phyloP scores from a whole-genome alignment of 2,888 invertebrate genomes.

The Sesia bembeciformis region DNA sequence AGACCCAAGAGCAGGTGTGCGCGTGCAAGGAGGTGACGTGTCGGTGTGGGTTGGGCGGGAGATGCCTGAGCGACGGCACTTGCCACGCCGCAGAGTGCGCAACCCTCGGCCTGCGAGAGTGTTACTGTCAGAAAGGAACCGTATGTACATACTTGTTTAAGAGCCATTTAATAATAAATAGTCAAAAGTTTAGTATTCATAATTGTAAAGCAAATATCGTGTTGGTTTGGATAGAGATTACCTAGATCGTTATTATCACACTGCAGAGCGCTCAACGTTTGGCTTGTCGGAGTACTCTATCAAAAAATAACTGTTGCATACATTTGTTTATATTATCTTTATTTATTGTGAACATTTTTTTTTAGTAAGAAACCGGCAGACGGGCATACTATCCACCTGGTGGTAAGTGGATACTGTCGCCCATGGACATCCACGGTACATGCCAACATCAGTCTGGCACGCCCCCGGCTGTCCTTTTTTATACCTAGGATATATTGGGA shows the following conservation, averaged over 20 bases:
- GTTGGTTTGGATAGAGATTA: neutral
- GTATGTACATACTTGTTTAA: neutral
- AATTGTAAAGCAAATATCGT: neutral
- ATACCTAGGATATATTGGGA: too few species aligned
- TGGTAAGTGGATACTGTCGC: too few species aligned
- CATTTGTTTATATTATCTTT: too few species aligned
- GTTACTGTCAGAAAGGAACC: conserved; percentile 33
- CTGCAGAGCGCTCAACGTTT: too few species aligned
- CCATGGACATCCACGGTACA: too few species aligned
- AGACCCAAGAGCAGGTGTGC: conserved; percentile 37
- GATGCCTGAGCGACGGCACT: conserved; percentile 42
- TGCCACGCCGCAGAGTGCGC: conserved; percentile 70
- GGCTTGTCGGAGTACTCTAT: too few species aligned
- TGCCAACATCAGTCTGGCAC: too few species aligned
- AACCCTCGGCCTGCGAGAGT: conserved; percentile 52
- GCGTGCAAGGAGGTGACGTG: conserved; percentile 23
- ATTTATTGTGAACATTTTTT: too few species aligned
- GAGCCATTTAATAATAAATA: neutral
- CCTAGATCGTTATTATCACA: neutral
- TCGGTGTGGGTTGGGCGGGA: conserved; percentile 58
- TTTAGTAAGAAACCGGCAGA: too few species aligned
- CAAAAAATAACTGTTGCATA: too few species aligned
- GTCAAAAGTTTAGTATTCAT: neutral
- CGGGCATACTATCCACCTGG: too few species aligned
- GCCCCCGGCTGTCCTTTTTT: too few species aligned